Conservation (phyloP, 2,888 invertebrate species). For the Aporophyla lueneburgensis region DNA sequence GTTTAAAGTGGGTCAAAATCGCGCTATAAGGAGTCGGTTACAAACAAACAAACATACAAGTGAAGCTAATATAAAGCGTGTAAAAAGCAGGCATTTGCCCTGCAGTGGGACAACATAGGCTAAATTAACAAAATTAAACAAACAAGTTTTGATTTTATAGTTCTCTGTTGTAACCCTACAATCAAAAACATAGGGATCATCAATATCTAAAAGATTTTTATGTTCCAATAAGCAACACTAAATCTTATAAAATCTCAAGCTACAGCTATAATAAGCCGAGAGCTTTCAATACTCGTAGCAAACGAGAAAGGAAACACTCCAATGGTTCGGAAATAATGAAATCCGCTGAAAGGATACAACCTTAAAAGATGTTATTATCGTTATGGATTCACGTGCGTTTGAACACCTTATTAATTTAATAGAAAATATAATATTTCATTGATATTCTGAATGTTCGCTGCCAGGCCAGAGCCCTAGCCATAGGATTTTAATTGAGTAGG, state of each 20-base stretch:
- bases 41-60: too few relatives aligned
- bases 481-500: too few relatives aligned
- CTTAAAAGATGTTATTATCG: slow-evolving; percentile 9
- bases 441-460: too few relatives aligned
- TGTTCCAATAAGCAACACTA: neutral
- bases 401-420: slow-evolving; percentile 19
- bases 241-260: neutral
- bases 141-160: neutral
- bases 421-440: neutral
- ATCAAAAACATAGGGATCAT: neutral
- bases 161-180: neutral
- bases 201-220: neutral
- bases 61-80: too few relatives aligned
- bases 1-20: too few relatives aligned
- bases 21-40: too few relatives aligned
- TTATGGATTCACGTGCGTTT: slow-evolving; percentile 13
- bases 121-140: neutral
- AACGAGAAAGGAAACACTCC: slow-evolving; percentile 23
- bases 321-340: slow-evolving; percentile 42
- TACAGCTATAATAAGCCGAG: neutral
- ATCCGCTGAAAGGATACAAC: slow-evolving; percentile 27
- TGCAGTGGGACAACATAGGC: too few relatives aligned
- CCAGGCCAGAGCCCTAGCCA: too few relatives aligned
- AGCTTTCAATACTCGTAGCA: slow-evolving; percentile 1
- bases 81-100: too few relatives aligned